Base-by-base conservation (phyloP, 92 coral and sea anemone genomes). In the Zoanthus sociatus region DNA sequence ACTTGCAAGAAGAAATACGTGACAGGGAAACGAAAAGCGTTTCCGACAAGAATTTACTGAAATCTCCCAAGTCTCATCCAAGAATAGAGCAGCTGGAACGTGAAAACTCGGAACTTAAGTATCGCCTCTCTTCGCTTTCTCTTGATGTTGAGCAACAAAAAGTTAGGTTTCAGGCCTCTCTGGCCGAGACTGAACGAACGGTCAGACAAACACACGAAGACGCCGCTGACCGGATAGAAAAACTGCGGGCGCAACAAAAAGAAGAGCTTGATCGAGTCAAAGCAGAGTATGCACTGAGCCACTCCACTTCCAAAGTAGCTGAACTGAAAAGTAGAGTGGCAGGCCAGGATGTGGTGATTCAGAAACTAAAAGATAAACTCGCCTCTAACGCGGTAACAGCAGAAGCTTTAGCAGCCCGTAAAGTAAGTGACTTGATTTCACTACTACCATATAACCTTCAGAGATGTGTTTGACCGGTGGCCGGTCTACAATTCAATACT, bases 101-200 rank as follows among this genome's bases (percentile, higher is more conserved):
- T 10, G 97, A 97, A 70, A 97, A 93, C 74, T 67, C 71, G 4
- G 93, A 87, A 56, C 89, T 97, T 16, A 94, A 92, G 86, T 94
- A 93, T 42, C 94, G 92, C 71, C 37, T 97, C 47, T 93, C 97
- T 12, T 79, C 78, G 9, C 50, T 90, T 17, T 90, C 98, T 7
- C 90, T 97, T 58, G 94, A 97, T 75, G 78, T 89, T 82, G 99
- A 97, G 53, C 99, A 97, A 89, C 95, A 93, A 63, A 93, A 98
- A 20, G 94, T 95, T 68, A 91, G 99, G 84, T 92, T 89, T 87
- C 99, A 97, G 91, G 99, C 95, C 17, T 97, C 97, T 31, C 88
- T 95, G 58, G 98, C 99, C 3, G 99, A 97, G 78, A 93, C 95
- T 16, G 99, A 97, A 86, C 97, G 98, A 18, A 90, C 89, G 67